Conservation (phyloP, 2,113 vertebrate species). For the Oenanthe oenanthe region DNA sequence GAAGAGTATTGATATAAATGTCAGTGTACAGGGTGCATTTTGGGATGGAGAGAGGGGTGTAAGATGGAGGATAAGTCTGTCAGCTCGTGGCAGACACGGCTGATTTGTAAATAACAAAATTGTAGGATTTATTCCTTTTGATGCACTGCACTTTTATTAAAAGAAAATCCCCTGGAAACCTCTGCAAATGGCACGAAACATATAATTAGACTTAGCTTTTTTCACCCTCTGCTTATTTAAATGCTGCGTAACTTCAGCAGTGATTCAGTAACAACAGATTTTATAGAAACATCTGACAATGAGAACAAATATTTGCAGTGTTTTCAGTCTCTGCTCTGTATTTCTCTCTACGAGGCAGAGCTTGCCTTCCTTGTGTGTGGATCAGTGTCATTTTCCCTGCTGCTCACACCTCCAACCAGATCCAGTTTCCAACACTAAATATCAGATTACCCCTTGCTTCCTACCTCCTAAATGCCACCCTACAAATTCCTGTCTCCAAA, state of each 20-base stretch:
- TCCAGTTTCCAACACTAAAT: neutral
- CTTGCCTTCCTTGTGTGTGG: neutral
- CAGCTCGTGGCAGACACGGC: neutral
- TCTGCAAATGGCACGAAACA: slow-evolving; percentile 56
- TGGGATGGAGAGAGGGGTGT: neutral
- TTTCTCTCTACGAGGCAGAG: neutral
- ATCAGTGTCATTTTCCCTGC: accelerated
- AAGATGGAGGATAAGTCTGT: slow-evolving; percentile 23
- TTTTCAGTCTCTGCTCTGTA: neutral
- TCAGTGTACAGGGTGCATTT: neutral
- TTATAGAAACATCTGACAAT: slow-evolving; percentile 57
- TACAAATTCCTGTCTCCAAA: neutral
- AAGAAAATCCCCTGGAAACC: slow-evolving; percentile 62
- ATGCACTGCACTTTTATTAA: slow-evolving; percentile 52
- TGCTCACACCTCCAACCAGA: neutral
- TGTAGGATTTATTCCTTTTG: slow-evolving; percentile 56
- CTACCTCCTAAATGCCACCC: accelerated
- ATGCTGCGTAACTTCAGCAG: slow-evolving; percentile 27
- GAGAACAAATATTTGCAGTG: slow-evolving; percentile 42
- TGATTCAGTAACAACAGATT: slow-evolving; percentile 63
- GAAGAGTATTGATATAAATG: neutral
- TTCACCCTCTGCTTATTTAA: slow-evolving; percentile 57
- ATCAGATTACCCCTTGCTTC: neutral
- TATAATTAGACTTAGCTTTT: slow-evolving; percentile 57
- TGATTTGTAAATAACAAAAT: slow-evolving; percentile 62